These are phyloP conservation scores for Eueides isabella DNA, from an alignment of 1,140 invertebrate genomes.

Conservation along the genomic window DNA sequence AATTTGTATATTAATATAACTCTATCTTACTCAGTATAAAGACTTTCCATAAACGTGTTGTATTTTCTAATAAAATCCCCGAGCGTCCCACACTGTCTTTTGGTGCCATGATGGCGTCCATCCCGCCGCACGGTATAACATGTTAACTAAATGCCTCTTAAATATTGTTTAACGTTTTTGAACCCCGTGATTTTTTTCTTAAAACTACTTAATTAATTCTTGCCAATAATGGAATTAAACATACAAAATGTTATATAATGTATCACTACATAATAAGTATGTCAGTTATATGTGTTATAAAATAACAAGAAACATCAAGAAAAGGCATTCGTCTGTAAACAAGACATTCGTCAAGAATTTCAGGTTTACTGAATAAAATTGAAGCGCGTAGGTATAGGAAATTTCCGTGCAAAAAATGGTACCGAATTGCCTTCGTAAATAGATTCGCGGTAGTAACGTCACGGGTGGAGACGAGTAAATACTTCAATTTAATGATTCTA, in stretches of 20 bases:
- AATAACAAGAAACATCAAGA: background rate
- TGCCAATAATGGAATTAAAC: background rate
- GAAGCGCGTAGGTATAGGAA: slow-evolving; percentile 11
- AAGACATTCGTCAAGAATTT: background rate
- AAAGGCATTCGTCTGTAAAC: background rate
- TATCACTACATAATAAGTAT: background rate
- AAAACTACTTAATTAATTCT: background rate
- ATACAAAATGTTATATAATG: background rate
- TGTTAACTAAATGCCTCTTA: background rate
- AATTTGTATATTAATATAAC: no score
- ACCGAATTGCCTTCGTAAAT: slow-evolving; percentile 16
- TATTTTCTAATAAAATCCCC: no score
- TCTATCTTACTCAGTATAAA: no score
- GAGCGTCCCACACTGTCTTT: background rate
- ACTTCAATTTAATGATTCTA: background rate
- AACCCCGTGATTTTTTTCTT: background rate
- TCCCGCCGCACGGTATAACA: background rate
- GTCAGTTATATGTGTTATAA: background rate
- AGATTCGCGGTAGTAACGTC: slow-evolving; percentile 19
- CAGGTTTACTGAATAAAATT: slow-evolving; percentile 18
- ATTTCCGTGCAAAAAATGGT: slow-evolving; percentile 21
- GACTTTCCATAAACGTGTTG: no score
- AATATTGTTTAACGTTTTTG: background rate
- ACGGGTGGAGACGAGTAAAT: slow-evolving; percentile 2
- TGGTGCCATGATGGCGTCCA: background rate